Evolutionary conservation across 2,113 vertebrate genomes (phyloP).

Genomic region (Athene cunicularia): DNA sequence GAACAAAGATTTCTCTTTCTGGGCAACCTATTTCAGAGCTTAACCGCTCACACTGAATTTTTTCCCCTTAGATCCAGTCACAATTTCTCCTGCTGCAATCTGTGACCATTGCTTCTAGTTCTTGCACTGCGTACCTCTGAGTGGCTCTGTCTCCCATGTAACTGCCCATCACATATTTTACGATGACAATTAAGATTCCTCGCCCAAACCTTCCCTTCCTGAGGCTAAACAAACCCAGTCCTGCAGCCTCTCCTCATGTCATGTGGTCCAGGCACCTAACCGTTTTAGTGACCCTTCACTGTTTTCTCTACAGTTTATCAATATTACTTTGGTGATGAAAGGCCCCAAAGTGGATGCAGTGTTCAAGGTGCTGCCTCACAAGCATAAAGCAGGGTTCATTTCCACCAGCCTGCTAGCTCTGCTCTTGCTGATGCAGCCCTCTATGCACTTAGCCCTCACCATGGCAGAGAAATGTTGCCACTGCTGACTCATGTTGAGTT

Average conservation of each 20-base stretch:
- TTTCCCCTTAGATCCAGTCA: rapidly evolving
- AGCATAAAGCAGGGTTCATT: not conserved
- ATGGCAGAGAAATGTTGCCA: rapidly evolving
- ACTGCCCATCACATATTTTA: not conserved
- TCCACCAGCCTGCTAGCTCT: not conserved
- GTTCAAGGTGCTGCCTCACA: not conserved
- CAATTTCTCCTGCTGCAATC: not conserved
- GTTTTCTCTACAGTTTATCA: not conserved
- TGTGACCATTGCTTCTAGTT: not conserved
- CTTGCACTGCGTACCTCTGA: not conserved
- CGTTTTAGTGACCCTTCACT: not conserved
- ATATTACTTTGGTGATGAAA: not conserved
- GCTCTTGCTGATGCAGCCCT: not conserved
- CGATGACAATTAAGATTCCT: not conserved
- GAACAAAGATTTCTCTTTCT: not conserved
- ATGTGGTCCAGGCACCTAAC: not conserved
- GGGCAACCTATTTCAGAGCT: not conserved
- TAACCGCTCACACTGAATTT: not conserved
- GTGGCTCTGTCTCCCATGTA: not conserved
- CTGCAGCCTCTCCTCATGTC: not conserved
- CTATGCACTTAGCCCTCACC: not conserved
- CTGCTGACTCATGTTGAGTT: not conserved
- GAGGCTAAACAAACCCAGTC: not conserved
- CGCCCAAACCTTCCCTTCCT: not conserved
- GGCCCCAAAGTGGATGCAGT: not conserved